Base-by-base conservation (phyloP, 2,888 invertebrate species). In the Drosophila tripunctata region DNA sequence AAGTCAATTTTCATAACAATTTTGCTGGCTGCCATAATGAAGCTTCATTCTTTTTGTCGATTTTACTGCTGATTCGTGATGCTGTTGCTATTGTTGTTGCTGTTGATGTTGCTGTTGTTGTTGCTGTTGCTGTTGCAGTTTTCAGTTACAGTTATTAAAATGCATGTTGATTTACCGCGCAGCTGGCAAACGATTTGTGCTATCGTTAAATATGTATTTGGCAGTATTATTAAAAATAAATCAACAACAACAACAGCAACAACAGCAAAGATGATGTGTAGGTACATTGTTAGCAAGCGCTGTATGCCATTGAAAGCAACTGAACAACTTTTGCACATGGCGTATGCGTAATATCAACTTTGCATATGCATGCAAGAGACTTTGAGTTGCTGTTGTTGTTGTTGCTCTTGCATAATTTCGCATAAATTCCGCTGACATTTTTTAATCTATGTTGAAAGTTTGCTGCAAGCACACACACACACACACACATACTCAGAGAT, bases 1-100 rank as follows among this genome's bases (percentile, higher is more conserved):
- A 86, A 82, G 68, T 83, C 82, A 83, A 83, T 83, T 83, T 78
- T 83, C 86, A 83, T 86, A 83, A 86, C 86, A 78, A 85, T 86
- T 78, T 86, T 43, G 38, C 80, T 68, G 65, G 67, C 67, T 85
- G 73, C 48, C 70, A 81, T 84, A 80, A 80, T 80, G 84, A 80
- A 84, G 82, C 85, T 47, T 50, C 66, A 75, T 80, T 67, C n/a
- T 76, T 67, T 48, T 63, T 85, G 67, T 74, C 76, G 82, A 68
- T 77, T 79, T 64, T 72, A 57, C 75, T 82, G 63, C 63, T 38
- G 45, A n/a, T n/a, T n/a, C n/a, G n/a, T n/a, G n/a, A 41, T 52
- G 19, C 38, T 14, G 48, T 30, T 60, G 27, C 40, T 52, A 19
- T 41, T 22, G 12, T 22, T 12, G 14, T 14, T 24, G 12, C 2